Evolutionary conservation across 2,113 vertebrate species (phyloP), one percentile per base, ranked within the genome.

Genomic region (Podocnemis expansa): DNA sequence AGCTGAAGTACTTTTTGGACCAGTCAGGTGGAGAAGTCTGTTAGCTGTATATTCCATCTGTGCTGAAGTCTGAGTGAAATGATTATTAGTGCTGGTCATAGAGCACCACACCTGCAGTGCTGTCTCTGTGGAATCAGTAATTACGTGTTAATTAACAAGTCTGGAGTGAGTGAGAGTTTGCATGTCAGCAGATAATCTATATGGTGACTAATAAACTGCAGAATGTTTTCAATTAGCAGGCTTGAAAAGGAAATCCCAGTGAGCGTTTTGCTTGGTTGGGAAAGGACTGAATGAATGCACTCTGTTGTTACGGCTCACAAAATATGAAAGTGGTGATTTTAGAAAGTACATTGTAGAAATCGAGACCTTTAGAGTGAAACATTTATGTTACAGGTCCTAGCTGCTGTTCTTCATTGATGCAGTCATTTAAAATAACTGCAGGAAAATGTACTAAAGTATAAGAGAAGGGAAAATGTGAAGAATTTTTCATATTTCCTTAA

Each of bases 141-240:
- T 97, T 97, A 97, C 84, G 82, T 96, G 93, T 97, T 98, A 97
- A 98, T 98, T 98, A 98, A 97, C 94, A 96, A 95, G 91, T 96
- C 96, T 96, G 95, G 93, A 97, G 96, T 91, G 97, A 97, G 93
- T 84, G 91, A 97, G 94, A 94, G 96, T 97, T 97, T 96, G 93
- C 96, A 96, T 96, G 96, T 96, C 96, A 96, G 94, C 96, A 96
- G 95, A 97, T 97, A 97, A 97, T 97, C 95, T 97, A 93, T 95
- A 93, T 95, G 93, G 96, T 96, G 95, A 97, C 94, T 97, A 97
- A 98, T 98, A 97, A 89, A 86, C 93, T 97, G 95, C 96, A 97
- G 94, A 97, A 95, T 97, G 96, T 96, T 98, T 97, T 97, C 96
- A 98, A 98, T 98, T 98, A 97, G 93, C 88, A 88, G 89, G 82